Percentiles rank a stretch among this genome's conserved stretches.
Conservation (phyloP, 2,888 invertebrate species). For the Drosophila paucipuncta region DNA sequence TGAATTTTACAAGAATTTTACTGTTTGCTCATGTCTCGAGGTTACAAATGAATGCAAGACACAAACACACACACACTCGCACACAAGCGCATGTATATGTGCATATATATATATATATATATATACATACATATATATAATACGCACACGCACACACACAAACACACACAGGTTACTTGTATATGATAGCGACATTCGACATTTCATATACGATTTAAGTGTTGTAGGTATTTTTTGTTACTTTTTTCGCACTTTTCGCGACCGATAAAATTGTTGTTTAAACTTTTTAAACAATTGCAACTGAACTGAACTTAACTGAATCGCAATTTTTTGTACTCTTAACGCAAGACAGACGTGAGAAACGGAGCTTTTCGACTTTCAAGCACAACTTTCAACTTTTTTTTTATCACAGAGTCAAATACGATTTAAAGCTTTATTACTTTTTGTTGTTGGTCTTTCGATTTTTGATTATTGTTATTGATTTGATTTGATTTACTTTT, state of each 20-base stretch:
- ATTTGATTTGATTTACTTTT: slow-evolving; percentile 30
- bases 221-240: slow-evolving; percentile 41
- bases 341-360: slow-evolving; percentile 29
- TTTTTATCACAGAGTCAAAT: slow-evolving; percentile 48
- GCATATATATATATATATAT: slow-evolving; percentile 18
- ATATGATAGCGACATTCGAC: slow-evolving; percentile 39
- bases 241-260: slow-evolving; percentile 76
- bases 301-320: slow-evolving; percentile 34
- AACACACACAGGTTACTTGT: slow-evolving; percentile 37
- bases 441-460: slow-evolving; percentile 28
- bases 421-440: slow-evolving; percentile 39
- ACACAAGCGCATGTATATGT: slow-evolving; percentile 16
- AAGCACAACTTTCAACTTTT: slow-evolving; percentile 49
- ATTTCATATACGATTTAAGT: slow-evolving; percentile 38
- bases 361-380: slow-evolving; percentile 45
- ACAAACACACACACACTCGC: slow-evolving; percentile 34
- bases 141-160: slow-evolving; percentile 40
- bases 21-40: slow-evolving; percentile 49
- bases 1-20: slow-evolving; percentile 37
- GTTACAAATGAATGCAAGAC: slow-evolving; percentile 50
- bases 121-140: slow-evolving; percentile 6
- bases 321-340: slow-evolving; percentile 34
- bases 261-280: slow-evolving; percentile 58
- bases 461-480: slow-evolving; percentile 5
- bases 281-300: slow-evolving; percentile 46